Base-by-base conservation (phyloP, 2,888 invertebrate genomes). In the Phaedon cochleariae region DNA sequence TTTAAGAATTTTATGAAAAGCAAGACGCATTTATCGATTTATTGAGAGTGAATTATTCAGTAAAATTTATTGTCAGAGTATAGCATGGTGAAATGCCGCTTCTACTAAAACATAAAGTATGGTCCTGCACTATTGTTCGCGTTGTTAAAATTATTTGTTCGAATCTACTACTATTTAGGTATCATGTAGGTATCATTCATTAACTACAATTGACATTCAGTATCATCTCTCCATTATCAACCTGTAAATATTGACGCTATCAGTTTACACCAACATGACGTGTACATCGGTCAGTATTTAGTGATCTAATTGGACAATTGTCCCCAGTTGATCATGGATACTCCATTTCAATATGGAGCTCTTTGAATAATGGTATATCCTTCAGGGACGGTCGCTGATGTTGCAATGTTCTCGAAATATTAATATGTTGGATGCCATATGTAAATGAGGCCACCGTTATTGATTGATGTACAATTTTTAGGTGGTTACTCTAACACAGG, bases 251-350 rank as follows among this genome's bases (percentile, higher is more conserved):
- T 57, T 57, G 57, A 57, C 57, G 45, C 17, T 45, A 57, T 57
- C 26, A 45, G 57, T 45, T 57, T 45, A 45, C 57, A 45, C 17
- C 41, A 26, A 57, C 57, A 45, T 55, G 62, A 54, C 53, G 49
- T 59, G 54, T 64, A 63, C 67, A 67, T 31, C 62, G 65, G 67
- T 67, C 65, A 67, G 60, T 68, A 67, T 71, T 69, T 67, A 71
- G 65, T 53, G 54, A 34, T 70, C 67, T 76, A 74, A 76, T 76
- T 74, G 74, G 70, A 69, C 67, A 68, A 67, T 62, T 72, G 59
- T 76, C 72, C 73, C 73, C 61, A 65, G 61, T 41, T 6, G 41
- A 41, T 41, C 15, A 6, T 41, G 41, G 15, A 41, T 34, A 2
- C 10, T 10, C 34, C 9, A 34, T 34, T 34, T n/a, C n/a, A n/a